Percentiles rank a stretch among this genome's conserved stretches.
These are phyloP conservation scores for Chaetophractus vellerosus DNA, from an alignment of 2,797 vertebrate genomes.

Conservation along the genomic window DNA sequence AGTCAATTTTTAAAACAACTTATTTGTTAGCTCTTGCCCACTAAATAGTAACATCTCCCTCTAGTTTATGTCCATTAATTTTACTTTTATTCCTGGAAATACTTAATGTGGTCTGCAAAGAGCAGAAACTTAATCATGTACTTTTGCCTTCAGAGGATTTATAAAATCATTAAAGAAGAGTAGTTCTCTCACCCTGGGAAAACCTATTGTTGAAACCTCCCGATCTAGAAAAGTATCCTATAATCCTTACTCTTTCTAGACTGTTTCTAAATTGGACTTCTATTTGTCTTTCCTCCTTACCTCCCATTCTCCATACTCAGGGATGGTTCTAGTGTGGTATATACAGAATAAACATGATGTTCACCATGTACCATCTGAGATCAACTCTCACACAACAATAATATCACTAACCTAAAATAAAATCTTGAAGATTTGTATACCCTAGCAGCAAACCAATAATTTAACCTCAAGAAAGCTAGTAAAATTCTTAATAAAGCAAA, in stretches of 20 bases:
- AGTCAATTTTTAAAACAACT: not conserved
- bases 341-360: not conserved
- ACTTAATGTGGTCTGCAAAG: conserved; percentile 26
- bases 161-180: conserved; percentile 4
- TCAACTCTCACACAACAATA: not conserved
- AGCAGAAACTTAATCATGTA: not conserved
- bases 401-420: conserved; percentile 51
- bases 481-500: conserved; percentile 54
- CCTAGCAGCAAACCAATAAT: conserved; percentile 2
- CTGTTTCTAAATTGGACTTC: conserved; percentile 23
- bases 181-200: not conserved
- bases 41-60: not conserved
- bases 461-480: conserved; percentile 45
- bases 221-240: conserved; percentile 5
- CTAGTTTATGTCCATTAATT: conserved; percentile 17
- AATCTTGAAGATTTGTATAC: conserved; percentile 1
- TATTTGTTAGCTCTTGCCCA: not conserved
- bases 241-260: conserved; percentile 14
- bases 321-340: not conserved
- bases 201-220: not conserved
- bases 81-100: conserved; percentile 23
- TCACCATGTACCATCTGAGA: not conserved
- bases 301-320: not conserved
- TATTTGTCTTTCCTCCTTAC: not conserved
- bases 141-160: conserved; percentile 23